Evolutionary conservation across 2,888 invertebrate genomes (phyloP).

Genomic region (Parascotia fuliginaria): DNA sequence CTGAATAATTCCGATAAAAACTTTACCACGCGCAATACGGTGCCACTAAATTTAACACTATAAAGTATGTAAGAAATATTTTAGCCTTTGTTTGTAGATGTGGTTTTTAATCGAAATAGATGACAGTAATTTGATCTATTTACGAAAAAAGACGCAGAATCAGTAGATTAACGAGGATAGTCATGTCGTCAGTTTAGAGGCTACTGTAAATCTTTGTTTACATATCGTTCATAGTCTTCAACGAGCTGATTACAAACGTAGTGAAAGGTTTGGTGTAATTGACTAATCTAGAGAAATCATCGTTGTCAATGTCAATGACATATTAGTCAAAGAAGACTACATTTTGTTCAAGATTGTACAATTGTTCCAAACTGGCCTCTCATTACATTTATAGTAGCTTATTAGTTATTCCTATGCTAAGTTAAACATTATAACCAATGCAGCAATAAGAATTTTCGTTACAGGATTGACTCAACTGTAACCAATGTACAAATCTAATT

Average conservation of each 20-base stretch:
- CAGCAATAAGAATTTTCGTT: constrained; percentile 60
- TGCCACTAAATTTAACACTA: neutral
- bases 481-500: constrained; percentile 32
- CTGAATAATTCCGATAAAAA: neutral
- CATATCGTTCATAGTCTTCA: neutral
- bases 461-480: constrained; percentile 41
- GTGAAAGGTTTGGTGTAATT: neutral
- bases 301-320: neutral
- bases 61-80: neutral
- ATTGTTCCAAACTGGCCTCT: neutral
- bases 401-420: neutral
- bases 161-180: no score
- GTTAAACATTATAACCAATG: constrained; percentile 51
- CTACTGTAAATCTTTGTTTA: neutral
- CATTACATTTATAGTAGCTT: neutral
- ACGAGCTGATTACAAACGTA: neutral
- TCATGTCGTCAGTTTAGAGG: no score
- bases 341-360: neutral
- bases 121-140: no score
- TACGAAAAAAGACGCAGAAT: no score
- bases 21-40: neutral
- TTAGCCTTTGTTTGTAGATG: neutral
- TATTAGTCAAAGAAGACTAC: neutral
- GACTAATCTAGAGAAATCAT: neutral
- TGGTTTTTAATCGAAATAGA: no score